phyloP scores from a whole-genome alignment of 2,113 vertebrate genomes.

The Myxocyprinus asiaticus region DNA sequence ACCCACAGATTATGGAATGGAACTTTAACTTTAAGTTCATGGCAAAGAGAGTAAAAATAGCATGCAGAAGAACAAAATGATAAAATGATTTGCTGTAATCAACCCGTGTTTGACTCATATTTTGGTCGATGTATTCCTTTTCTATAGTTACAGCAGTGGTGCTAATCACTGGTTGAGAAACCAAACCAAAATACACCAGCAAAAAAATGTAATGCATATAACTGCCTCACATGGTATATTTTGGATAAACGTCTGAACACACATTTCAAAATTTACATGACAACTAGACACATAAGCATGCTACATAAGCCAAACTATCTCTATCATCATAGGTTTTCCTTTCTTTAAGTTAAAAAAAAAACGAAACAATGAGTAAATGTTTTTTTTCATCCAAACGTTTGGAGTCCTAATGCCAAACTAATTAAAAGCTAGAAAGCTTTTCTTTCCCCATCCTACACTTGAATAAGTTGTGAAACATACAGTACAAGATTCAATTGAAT shows the following conservation, averaged over 20 bases:
- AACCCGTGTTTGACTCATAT: conserved; percentile 62
- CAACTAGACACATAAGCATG: neutral
- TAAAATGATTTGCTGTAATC: conserved; percentile 65
- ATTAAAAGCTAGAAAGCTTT: no score
- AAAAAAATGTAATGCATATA: conserved; percentile 46
- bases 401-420: no score
- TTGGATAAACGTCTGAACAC: conserved; percentile 19
- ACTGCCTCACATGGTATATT: conserved; percentile 44
- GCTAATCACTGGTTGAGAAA: conserved; percentile 67
- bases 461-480: neutral
- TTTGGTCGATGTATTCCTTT: conserved; percentile 62
- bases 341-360: neutral
- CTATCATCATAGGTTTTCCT: neutral
- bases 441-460: neutral
- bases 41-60: conserved; percentile 68
- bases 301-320: no score
- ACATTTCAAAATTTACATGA: neutral
- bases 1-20: conserved; percentile 68
- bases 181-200: conserved; percentile 56
- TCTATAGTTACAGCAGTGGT: conserved; percentile 53
- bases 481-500: neutral
- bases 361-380: no score
- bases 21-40: conserved; percentile 70
- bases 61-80: conserved; percentile 63
- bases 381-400: no score